A percentile compares a stretch with the other conserved stretches of the same genome.
phyloP scores from a whole-genome alignment of 2,113 vertebrate genomes.

The Cyanoderma ruficeps region DNA sequence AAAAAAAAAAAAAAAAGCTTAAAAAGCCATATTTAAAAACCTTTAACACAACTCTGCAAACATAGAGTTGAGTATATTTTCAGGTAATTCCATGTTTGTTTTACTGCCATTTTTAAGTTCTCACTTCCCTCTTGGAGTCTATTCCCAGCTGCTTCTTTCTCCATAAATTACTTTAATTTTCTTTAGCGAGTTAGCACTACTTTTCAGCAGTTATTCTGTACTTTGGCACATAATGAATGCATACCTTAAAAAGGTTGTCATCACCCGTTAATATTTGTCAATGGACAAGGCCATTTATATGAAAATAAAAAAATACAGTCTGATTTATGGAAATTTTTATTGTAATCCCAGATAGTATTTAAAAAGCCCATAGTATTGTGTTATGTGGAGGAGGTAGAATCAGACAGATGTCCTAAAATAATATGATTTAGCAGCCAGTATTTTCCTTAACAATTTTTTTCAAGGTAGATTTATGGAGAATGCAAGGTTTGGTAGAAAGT shows the following conservation, averaged over 20 bases:
- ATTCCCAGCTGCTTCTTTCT: background rate
- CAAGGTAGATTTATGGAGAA: background rate
- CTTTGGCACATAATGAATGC: background rate
- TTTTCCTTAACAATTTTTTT: conserved; percentile 1
- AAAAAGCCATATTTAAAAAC: background rate
- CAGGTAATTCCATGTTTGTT: background rate
- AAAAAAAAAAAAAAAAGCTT: background rate
- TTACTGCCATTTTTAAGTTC: background rate
- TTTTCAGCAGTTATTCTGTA: background rate
- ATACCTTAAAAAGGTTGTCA: background rate
- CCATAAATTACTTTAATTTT: background rate
- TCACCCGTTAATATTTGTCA: background rate
- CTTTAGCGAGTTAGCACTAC: background rate
- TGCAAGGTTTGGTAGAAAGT: background rate
- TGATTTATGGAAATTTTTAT: background rate
- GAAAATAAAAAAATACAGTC: background rate
- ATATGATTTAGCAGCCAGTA: background rate
- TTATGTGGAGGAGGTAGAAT: background rate
- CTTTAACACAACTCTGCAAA: background rate
- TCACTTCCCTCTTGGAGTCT: background rate
- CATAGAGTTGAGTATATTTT: background rate
- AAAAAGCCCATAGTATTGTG: background rate
- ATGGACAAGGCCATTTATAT: background rate
- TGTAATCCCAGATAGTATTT: background rate
- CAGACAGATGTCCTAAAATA: background rate